Percentiles rank a stretch among this genome's conserved stretches.
Evolutionary conservation across 2,888 invertebrate genomes (phyloP).

Genomic region (Ommatoiulus sabulosus): DNA sequence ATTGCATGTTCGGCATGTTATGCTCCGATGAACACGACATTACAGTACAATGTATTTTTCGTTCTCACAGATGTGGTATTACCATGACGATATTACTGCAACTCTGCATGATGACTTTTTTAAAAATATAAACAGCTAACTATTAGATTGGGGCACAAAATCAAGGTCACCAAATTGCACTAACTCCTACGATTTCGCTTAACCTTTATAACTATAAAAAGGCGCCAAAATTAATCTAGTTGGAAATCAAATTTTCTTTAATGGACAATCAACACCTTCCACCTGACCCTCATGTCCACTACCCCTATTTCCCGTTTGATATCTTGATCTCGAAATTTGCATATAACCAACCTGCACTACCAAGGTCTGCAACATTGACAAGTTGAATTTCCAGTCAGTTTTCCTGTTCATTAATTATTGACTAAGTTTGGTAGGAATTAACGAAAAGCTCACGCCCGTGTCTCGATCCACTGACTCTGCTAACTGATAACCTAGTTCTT

Average conservation of each 20-base stretch:
- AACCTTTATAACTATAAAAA: background rate
- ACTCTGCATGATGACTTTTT: no score
- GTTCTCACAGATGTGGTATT: background rate
- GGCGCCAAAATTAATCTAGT: background rate
- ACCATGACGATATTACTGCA: background rate
- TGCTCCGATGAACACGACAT: background rate
- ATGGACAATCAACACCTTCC: background rate
- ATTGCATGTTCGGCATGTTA: background rate
- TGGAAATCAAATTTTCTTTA: background rate
- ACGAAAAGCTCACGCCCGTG: slow-evolving; percentile 1
- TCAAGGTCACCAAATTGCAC: no score
- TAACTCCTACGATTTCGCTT: no score
- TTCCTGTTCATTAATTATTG: slow-evolving; percentile 4
- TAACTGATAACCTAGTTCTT: background rate
- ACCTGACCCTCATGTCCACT: background rate
- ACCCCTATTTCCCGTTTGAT: background rate
- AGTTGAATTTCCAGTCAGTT: slow-evolving; percentile 27
- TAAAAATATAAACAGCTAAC: no score
- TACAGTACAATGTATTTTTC: background rate
- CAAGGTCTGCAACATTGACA: slow-evolving; percentile 1
- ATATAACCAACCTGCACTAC: background rate
- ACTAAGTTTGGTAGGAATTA: background rate
- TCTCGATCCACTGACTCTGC: background rate
- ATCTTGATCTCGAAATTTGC: background rate
- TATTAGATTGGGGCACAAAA: no score